Base-by-base conservation (phyloP, 2,888 invertebrate genomes). In the Brenthis daphne region DNA sequence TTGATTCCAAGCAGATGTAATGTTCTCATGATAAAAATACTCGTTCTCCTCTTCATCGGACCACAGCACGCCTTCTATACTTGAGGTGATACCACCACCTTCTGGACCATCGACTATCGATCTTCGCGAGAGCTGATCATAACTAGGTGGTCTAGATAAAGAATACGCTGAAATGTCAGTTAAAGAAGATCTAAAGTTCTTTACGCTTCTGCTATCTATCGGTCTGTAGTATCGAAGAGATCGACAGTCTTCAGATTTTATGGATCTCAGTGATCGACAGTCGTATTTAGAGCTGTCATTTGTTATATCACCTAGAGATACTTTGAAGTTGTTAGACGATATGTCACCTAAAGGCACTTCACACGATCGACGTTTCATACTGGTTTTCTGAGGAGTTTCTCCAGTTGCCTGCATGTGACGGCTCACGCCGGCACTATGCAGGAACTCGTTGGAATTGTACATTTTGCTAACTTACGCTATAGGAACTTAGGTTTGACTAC, bases 41-140 rank as follows among this genome's bases (percentile, higher is more conserved):
- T 92, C 92, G 70, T 87, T 92, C 68, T 93, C 93, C 75, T 93
- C 93, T 74, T 93, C 93, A 84, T 93, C 93, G 2, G 93, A 93
- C 93, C 93, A 93, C 75, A 93, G 84, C 29, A 93, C 93, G 0
- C 93, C 93, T 76, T 93, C 93, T 48, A 93, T 93, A 72, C 93
- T 93, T 16, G 93, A 93, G n/a, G 92, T 92, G 64, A 90, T 85
- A 4, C 86, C 88, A 57, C 84, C 86, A 6, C 77, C 82, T 0
- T 90, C 90, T 0, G 83, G 82, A 5, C 87, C 90, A 50, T 92
- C 92, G 1, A 90, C 85, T 37, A 90, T 74, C 8, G 93, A 93
- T 75, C 93, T 82, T 6, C 93, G 77, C 4, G 92, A 93, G 70
- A 92, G 71, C 80, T 91, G 92, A 54, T 92, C 92, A 68, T 92